These are phyloP conservation scores for Lepus timidus DNA, from an alignment of 2,113 vertebrate species.

Conservation along the genomic window DNA sequence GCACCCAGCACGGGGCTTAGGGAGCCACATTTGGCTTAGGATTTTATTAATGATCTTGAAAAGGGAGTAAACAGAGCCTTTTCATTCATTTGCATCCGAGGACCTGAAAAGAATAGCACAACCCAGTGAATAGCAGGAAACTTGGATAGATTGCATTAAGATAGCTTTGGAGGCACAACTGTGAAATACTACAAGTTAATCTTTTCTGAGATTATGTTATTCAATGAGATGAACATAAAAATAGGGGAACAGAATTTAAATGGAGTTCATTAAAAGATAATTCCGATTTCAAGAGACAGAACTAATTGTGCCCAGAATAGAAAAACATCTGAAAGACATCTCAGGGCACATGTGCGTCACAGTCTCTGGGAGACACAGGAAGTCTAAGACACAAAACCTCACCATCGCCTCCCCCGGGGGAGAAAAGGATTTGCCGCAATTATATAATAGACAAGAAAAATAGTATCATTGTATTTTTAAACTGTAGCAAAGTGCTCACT, in stretches of 20 bases:
- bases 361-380: neutral
- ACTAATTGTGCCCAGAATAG: constrained; percentile 43
- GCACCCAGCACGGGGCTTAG: neutral
- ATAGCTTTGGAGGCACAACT: neutral
- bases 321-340: constrained; percentile 53
- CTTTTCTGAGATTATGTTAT: neutral
- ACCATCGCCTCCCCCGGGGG: neutral
- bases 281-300: constrained; percentile 56
- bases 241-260: constrained; percentile 45
- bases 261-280: constrained; percentile 69
- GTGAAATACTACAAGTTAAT: constrained; percentile 30
- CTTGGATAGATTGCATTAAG: constrained; percentile 19
- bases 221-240: constrained; percentile 58
- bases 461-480: constrained; percentile 45
- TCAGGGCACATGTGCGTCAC: neutral
- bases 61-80: constrained; percentile 31
- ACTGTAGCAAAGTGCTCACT: constrained; percentile 30
- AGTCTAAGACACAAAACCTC: neutral
- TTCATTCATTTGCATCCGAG: neutral
- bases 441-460: constrained; percentile 52
- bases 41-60: constrained; percentile 51
- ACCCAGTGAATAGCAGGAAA: neutral
- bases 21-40: constrained; percentile 29
- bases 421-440: constrained; percentile 60
- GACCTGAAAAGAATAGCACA: neutral